Conservation (phyloP, 2,797 vertebrate genomes). For the Semaprochilodus insignis region DNA sequence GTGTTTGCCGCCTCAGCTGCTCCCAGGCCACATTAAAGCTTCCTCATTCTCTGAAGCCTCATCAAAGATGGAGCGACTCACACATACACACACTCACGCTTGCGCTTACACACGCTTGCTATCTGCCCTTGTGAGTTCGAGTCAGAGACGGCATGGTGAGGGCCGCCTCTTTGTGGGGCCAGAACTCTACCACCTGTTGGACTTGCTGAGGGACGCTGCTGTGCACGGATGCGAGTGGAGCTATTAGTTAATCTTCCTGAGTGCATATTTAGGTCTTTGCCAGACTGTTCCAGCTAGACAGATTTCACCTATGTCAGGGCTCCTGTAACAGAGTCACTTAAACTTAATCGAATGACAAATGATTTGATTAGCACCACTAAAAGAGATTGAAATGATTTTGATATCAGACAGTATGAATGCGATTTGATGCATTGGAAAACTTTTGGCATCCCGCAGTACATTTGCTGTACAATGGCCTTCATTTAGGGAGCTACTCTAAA, state of each 20-base stretch:
- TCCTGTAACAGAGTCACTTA: constrained; percentile 39
- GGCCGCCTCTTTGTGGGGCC: constrained; percentile 22
- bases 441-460: neutral
- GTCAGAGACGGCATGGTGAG: constrained; percentile 21
- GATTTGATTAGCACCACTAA: constrained; percentile 24
- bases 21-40: constrained; percentile 76
- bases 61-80: constrained; percentile 47
- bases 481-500: constrained; percentile 18
- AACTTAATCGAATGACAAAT: constrained; percentile 41
- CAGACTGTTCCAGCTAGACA: constrained; percentile 28
- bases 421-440: constrained; percentile 24
- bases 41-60: constrained; percentile 76
- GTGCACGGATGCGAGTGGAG: constrained; percentile 9
- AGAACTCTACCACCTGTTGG: constrained; percentile 31
- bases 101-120: constrained; percentile 33
- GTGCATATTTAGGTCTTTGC: constrained; percentile 36
- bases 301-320: constrained; percentile 25
- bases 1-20: constrained; percentile 80
- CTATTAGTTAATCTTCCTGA: constrained; percentile 36
- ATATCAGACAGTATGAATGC: constrained; percentile 12
- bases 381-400: constrained; percentile 22
- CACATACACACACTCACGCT: constrained; percentile 1
- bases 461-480: constrained; percentile 25
- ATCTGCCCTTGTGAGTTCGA: constrained; percentile 55
- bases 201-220: neutral